phyloP scores from a whole-genome alignment of 92 coral and sea anemone species.

The Umimayanthus chanpuru region DNA sequence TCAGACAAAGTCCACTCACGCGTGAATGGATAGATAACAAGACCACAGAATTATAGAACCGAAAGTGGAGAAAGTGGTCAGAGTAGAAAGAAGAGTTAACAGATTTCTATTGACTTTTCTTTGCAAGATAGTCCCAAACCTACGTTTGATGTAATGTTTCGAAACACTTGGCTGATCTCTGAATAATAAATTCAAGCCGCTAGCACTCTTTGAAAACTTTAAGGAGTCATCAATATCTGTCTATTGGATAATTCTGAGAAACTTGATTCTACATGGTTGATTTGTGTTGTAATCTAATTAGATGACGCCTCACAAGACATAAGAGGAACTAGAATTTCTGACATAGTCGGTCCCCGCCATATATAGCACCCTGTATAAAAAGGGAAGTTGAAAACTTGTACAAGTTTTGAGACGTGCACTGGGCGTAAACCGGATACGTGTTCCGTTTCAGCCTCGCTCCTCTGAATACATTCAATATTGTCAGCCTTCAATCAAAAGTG shows the following conservation, averaged over 20 bases:
- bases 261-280: not conserved
- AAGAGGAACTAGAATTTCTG: constrained; percentile 11
- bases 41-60: not conserved
- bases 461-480: constrained; percentile 1
- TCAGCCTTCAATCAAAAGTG: constrained; percentile 5
- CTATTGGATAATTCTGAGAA: not conserved
- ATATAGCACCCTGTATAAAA: not conserved
- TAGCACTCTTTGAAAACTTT: not conserved
- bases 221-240: too few species aligned
- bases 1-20: not conserved
- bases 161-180: not conserved
- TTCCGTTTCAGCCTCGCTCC: constrained; percentile 27
- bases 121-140: not conserved
- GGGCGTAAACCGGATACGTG: not conserved
- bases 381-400: not conserved
- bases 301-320: not conserved
- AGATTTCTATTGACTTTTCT: not conserved
- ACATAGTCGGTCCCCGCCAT: not conserved
- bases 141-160: not conserved
- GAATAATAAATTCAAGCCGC: not conserved
- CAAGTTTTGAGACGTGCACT: constrained; percentile 17
- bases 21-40: not conserved
- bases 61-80: not conserved
- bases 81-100: not conserved
- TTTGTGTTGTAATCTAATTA: constrained; percentile 21